Base-by-base conservation (phyloP, 2,797 vertebrate species). In the Hyperoplus immaculatus region DNA sequence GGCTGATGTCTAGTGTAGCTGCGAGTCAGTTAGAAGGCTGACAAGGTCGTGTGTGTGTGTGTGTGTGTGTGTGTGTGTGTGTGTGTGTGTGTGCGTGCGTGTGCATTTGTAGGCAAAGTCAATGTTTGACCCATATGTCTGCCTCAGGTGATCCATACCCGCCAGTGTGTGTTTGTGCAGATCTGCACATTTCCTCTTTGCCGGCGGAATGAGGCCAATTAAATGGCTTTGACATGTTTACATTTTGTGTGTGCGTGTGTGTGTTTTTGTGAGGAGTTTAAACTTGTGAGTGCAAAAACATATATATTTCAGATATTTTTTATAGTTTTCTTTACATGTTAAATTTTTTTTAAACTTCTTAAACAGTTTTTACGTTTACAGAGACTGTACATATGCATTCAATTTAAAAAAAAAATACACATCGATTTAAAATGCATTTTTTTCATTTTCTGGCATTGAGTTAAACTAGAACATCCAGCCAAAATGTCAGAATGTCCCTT, bases 1-100 rank as follows among this genome's bases (percentile, higher is more conserved):
- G 50, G 66, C 58, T 72, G 64, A 21, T 69, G 75, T 85, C 76
- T 78, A 60, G 76, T 87, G 63, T 84, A 83, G 82, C 65, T 21
- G 43, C 4, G 6, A 72, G 69, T 79, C 51, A 73, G 71, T 85
- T 66, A 36, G 16, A 42, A 72, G 12, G 3, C 29, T 29, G 29
- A 29, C 29, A 29, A 29, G 29, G 29, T 29, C 21, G 15, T 65
- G 59, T 60, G 61, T 36, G 42, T 73, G 21, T 38, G 57, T 80
- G 51, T 73, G 75, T 71, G 36, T 55, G 10, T 29, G 43, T 29
- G 58, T 74, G 50, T 43, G 61, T 72, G 36, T 45, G 42, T 72
- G 67, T 76, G 13, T 43, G 43, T 58, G 6, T 63, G 62, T 62
- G 7, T 67, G 42, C 3, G 46, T 10, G 46, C 1, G 46, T 13